Percentiles rank a stretch among this genome's conserved stretches.
Conservation (phyloP, 1,140 invertebrate genomes). For the Lethrus apterus region DNA sequence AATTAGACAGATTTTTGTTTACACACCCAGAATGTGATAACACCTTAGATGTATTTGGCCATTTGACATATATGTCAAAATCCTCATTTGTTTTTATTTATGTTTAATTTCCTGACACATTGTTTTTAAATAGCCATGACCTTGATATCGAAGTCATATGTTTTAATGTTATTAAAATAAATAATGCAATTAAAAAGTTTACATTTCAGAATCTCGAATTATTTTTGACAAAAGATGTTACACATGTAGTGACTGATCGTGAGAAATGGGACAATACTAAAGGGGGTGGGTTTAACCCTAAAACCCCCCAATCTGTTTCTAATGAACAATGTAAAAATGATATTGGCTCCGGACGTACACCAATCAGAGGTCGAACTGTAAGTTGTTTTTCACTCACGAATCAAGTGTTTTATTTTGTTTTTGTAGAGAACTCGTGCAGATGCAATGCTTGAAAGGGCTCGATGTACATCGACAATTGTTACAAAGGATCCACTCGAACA, state of each 20-base stretch:
- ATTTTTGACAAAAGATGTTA: slow-evolving; percentile 50
- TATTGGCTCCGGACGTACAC: slow-evolving; percentile 1
- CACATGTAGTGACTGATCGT: slow-evolving; percentile 51
- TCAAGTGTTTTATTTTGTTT: slow-evolving; percentile 4
- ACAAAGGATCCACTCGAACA: slow-evolving; percentile 48
- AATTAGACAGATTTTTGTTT: slow-evolving; percentile 3
- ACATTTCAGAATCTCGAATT: slow-evolving; percentile 47
- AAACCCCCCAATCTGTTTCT: slow-evolving; percentile 19
- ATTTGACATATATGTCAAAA: slow-evolving; percentile 8
- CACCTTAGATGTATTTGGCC: slow-evolving; percentile 6
- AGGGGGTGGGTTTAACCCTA: slow-evolving; percentile 13
- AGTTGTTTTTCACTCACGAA: not conserved
- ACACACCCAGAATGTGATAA: slow-evolving; percentile 5
- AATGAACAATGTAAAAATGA: slow-evolving; percentile 7
- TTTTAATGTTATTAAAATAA: no score
- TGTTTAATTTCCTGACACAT: no score
- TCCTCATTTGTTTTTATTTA: slow-evolving; percentile 9
- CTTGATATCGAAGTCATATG: no score
- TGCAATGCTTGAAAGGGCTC: slow-evolving; percentile 60
- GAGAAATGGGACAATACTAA: slow-evolving; percentile 34
- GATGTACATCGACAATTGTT: slow-evolving; percentile 43
- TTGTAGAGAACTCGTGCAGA: slow-evolving; percentile 54
- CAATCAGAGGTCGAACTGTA: slow-evolving; percentile 14
- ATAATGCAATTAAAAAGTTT: slow-evolving; percentile 6
- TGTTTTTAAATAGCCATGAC: no score